Base-by-base conservation (phyloP, 2,888 invertebrate genomes). In the Stegophylla sp. region DNA sequence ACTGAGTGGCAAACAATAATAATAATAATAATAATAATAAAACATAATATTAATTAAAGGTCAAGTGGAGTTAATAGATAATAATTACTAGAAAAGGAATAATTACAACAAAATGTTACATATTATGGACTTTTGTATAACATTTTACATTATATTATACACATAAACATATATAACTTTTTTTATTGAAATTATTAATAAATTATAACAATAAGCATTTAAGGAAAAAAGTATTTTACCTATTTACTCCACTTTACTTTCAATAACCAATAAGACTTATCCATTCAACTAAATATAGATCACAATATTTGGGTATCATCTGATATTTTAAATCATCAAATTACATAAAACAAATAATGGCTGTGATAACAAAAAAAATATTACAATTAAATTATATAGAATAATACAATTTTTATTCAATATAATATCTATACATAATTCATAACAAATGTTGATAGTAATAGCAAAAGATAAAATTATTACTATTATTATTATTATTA, bases 1-100 rank as follows among this genome's bases (percentile, higher is more conserved):
- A 75, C 74, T 64, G 74, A 64, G 74, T 75, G 74, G 63, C 51
- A 41, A 51, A 64, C 26, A 28, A 34, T 34, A 34, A 34, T 34
- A 34, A 34, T 28, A 20, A 34, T 63, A 51, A 63, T 41, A 28
- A 73, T 73, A 48, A 61, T 56, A 45, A 73, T 61, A 45, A 13
- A 73, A 73, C 48, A 59, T 41, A 69, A 13, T 59, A 26, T 20
- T 66, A 66, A 73, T 15, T 64, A 63, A 64, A 75, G 41, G 63
- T 63, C 63, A 64, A 75, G 17, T 63, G 63, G 63, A 75, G 74
- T 64, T 41, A 20, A 34, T n/a, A 23, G 48, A 34, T 63, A 74
- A 48, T 20, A 48, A 59, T 45, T 7, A 48, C 17, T 73, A 12
- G 48, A 12, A 17, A 20, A 28, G 51, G 51, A 34, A 75, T 26